phyloP scores from a whole-genome alignment of 2,888 invertebrate species.

The Sipha maydis region DNA sequence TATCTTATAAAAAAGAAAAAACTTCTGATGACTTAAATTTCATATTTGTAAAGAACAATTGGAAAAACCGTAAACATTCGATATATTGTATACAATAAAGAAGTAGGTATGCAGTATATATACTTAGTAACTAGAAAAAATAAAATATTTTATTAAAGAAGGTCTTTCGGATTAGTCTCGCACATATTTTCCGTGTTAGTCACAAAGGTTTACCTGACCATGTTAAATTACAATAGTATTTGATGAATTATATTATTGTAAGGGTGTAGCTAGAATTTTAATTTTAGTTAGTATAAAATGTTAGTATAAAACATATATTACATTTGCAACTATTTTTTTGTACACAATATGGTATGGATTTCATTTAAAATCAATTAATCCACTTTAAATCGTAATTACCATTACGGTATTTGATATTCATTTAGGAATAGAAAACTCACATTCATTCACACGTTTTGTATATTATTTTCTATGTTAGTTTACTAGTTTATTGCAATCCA shows the following conservation, averaged over 20 bases:
- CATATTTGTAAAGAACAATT: conserved; percentile 40
- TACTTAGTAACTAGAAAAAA: neutral
- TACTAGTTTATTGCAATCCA: conserved; percentile 53
- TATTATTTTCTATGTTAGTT: conserved; percentile 45
- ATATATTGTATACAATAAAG: neutral
- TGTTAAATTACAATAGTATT: conserved; percentile 3
- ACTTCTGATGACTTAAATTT: neutral
- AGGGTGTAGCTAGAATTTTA: conserved; percentile 23
- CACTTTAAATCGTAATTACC: conserved; percentile 9
- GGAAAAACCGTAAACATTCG: conserved; percentile 31
- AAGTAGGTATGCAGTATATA: neutral
- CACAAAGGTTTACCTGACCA: conserved; percentile 53
- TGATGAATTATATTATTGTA: neutral
- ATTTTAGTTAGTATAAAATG: no score
- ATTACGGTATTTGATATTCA: conserved; percentile 4
- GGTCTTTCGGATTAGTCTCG: conserved; percentile 56
- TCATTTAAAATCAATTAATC: conserved; percentile 24
- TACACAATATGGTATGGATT: neutral
- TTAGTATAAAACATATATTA: neutral
- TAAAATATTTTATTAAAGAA: conserved; percentile 5
- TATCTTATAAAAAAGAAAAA: no score
- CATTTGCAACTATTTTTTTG: neutral
- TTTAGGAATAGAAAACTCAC: conserved; percentile 30
- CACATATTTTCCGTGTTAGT: conserved; percentile 50
- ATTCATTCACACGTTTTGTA: conserved; percentile 50